phyloP scores from a whole-genome alignment of 1,140 invertebrate species.

The Drosophila sucinea region DNA sequence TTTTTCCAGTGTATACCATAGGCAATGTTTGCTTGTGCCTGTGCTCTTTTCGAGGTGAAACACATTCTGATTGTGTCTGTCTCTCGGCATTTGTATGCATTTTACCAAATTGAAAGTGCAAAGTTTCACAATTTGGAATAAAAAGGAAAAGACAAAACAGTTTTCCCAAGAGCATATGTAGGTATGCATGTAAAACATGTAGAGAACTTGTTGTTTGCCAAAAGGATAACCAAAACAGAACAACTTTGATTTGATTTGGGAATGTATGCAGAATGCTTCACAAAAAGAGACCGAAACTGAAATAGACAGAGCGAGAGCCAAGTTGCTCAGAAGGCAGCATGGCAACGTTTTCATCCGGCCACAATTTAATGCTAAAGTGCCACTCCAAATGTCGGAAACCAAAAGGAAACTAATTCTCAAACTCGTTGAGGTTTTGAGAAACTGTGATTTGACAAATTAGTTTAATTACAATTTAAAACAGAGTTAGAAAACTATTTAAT shows the following conservation, averaged over 20 bases:
- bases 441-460: conserved; percentile 40
- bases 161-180: conserved; percentile 12
- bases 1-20: not conserved
- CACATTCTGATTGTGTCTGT: conserved; percentile 26
- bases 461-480: conserved; percentile 33
- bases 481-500: not conserved
- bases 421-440: not conserved
- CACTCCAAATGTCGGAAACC: conserved; percentile 1
- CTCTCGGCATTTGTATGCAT: conserved; percentile 67
- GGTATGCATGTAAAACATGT: conserved; percentile 48
- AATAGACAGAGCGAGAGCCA: not conserved
- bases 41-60: conserved; percentile 7
- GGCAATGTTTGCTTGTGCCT: not conserved
- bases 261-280: conserved; percentile 20
- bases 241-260: conserved; percentile 68
- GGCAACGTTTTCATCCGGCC: not conserved
- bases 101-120: conserved; percentile 71
- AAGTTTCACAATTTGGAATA: conserved; percentile 64
- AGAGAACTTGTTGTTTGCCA: conserved; percentile 36
- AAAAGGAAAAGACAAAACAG: conserved; percentile 27
- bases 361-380: not conserved
- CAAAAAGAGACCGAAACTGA: not conserved
- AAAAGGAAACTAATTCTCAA: not conserved
- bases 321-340: not conserved
- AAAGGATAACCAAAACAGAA: not conserved